phyloP scores from a whole-genome alignment of 2,888 invertebrate species.

The Spodoptera exigua region DNA sequence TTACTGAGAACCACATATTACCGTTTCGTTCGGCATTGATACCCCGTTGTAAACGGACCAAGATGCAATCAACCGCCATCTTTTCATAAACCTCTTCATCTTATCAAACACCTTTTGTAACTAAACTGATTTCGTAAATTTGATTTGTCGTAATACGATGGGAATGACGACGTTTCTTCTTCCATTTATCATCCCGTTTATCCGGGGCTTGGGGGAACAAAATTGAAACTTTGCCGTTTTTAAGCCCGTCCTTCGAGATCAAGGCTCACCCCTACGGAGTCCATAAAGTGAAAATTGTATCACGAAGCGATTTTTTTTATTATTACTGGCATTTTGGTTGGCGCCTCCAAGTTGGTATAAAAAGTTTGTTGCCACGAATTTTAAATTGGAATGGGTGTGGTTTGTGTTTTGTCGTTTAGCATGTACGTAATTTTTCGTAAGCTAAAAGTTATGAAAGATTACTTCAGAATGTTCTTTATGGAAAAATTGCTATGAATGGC shows the following conservation, averaged over 20 bases:
- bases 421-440: conserved; percentile 3
- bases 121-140: conserved; percentile 36
- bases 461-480: no score
- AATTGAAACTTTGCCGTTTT: conserved; percentile 61
- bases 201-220: conserved; percentile 55
- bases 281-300: conserved; percentile 55
- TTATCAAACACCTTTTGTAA: conserved; percentile 19
- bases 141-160: conserved; percentile 43
- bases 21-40: background rate
- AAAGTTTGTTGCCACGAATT: conserved; percentile 30
- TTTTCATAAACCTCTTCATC: background rate
- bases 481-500: no score
- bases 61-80: background rate
- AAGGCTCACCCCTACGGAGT: conserved; percentile 46
- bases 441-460: no score
- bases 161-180: conserved; percentile 50
- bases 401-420: conserved; percentile 11
- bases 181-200: conserved; percentile 56
- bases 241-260: conserved; percentile 51
- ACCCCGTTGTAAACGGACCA: conserved; percentile 16
- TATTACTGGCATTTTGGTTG: conserved; percentile 30
- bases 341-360: conserved; percentile 17
- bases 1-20: conserved; percentile 20
- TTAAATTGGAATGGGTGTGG: conserved; percentile 14
- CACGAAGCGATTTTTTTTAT: conserved; percentile 55